Percentiles rank a stretch among this genome's conserved stretches.
Conservation (phyloP, 2,797 vertebrate genomes). For the Acipenser oxyrinchus region DNA sequence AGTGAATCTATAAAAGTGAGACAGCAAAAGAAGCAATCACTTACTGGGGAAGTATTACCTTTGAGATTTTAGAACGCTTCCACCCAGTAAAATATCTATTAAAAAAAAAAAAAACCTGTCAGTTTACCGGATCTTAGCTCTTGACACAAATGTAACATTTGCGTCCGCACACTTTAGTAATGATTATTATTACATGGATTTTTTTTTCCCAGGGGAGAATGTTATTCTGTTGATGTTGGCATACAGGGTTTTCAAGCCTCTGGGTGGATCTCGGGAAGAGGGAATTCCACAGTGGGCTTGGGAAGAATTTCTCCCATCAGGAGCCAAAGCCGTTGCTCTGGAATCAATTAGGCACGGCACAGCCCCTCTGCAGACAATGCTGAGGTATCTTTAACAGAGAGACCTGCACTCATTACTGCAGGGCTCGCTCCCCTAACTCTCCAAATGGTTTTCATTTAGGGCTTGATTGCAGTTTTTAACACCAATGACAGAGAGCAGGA, state of each 20-base stretch:
- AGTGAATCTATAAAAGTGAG: too few relatives aligned
- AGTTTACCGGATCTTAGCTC: conserved; percentile 15
- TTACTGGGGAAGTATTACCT: too few relatives aligned
- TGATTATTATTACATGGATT: conserved; percentile 30
- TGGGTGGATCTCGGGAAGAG: conserved; percentile 18
- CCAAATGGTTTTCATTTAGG: neutral
- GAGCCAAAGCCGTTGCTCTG: conserved; percentile 14
- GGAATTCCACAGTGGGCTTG: neutral
- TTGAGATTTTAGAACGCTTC: too few relatives aligned
- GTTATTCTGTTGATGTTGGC: conserved; percentile 32
- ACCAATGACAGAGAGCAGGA: too few relatives aligned
- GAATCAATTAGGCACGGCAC: conserved; percentile 19
- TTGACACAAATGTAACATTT: conserved; percentile 22
- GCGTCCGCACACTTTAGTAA: conserved; percentile 35
- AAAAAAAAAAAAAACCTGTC: neutral
- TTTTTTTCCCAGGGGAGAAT: conserved; percentile 20
- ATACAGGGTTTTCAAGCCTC: conserved; percentile 15
- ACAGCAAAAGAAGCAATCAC: too few relatives aligned
- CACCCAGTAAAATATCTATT: too few relatives aligned
- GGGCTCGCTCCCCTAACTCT: neutral
- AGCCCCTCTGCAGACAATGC: conserved; percentile 13
- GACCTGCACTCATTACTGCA: conserved; percentile 11
- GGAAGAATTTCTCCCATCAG: conserved; percentile 15
- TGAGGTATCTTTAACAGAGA: conserved; percentile 1
- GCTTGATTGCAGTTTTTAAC: too few relatives aligned